Evolutionary conservation across 2,797 vertebrate genomes (phyloP), one percentile per base, ranked within the genome.

Genomic region (Rhinophrynus dorsalis): DNA sequence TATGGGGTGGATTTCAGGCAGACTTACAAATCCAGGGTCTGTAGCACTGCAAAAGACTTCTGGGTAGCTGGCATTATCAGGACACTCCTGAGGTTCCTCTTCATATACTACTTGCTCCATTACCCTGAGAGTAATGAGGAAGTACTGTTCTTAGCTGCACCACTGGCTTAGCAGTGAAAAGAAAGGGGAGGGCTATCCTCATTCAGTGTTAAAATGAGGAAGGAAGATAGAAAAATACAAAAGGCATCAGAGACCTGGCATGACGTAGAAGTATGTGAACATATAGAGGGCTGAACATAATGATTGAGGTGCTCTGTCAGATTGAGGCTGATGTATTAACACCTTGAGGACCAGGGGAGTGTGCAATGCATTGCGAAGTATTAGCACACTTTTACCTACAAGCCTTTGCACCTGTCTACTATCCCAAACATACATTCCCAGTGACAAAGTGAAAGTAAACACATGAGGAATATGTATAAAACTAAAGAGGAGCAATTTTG

Each of bases 21-120:
- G 13, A 72, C 69, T 73, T 60, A 73, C 69, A 59, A 33, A 66
- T 52, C 69, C 69, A 52, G 54, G 54, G 21, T 48, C 38, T 23
- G n/a, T n/a, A n/a, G n/a, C n/a, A 24, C 50, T 48, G 23, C 11
- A 54, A 59, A 66, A 65, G 5, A 73, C 50, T 3, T 72, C 51
- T 2, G 29, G 8, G 27, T 17, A 51, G 45, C 6, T 37, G 21
- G 35, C 15, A 50, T 62, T 35, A 10, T 35, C 42, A 5, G 9
- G 7, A 11, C 17, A 2, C 44, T 42, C 6, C 24, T 51, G 44
- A 30, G 69, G 57, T 40, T 15, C 8, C 30, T 20, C 47, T 11
- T 20, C 12, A 35, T 1, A 29, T 10, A 48, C 37, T 51, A 42
- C 35, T 18, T 66, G 61, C 21, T 73, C 69, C 69, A 73, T 73